Evolutionary conservation across 2,113 vertebrate species (phyloP), one percentile per base, ranked within the genome.

Genomic region (Callionymus lyra): DNA sequence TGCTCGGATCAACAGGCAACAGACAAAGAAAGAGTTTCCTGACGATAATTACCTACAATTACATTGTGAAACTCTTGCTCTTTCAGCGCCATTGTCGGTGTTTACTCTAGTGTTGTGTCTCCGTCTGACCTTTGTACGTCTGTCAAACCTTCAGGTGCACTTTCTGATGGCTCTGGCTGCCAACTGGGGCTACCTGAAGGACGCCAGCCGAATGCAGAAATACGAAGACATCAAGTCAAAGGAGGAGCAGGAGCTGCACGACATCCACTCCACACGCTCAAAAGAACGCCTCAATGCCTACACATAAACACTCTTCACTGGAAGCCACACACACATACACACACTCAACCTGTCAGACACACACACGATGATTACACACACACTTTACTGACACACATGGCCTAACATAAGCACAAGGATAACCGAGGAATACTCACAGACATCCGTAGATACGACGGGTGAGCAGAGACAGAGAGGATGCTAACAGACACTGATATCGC

Each of bases 171-270:
- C 94, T 42, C 83, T 98, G 38, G 94, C 94, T 36, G 93, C 95
- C 45, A 99, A 99, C 85, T 98, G 95, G 93, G 94, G 94, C 50
- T 99, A 97, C 6, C 91, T 99, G 83, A 98, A 98, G 70, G 94
- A 97, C 14, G 91, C 94, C 16, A 93, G 91, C 79, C 84, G 91
- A 75, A 90, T 94, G 89, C 91, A 93, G 68, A 93, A 93, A 57
- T 94, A 93, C 1, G 92, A 94, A 60, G 91, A 93, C 76, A 92
- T 93, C 80, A 93, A 94, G 59, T 92, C 91, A 15, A 93, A 93
- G 88, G 92, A 93, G 64, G 91, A 93, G 31, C 91, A 92, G 61
- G 91, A 93, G 68, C 87, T 94, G 44, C 92, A 94, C 2, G 91
- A 94, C 54, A 94, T 94, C 72, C 90, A 93, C 63, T 94, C 92